Evolutionary conservation across 2,888 invertebrate genomes (phyloP).

Genomic region (Acrobeloides nanus): DNA sequence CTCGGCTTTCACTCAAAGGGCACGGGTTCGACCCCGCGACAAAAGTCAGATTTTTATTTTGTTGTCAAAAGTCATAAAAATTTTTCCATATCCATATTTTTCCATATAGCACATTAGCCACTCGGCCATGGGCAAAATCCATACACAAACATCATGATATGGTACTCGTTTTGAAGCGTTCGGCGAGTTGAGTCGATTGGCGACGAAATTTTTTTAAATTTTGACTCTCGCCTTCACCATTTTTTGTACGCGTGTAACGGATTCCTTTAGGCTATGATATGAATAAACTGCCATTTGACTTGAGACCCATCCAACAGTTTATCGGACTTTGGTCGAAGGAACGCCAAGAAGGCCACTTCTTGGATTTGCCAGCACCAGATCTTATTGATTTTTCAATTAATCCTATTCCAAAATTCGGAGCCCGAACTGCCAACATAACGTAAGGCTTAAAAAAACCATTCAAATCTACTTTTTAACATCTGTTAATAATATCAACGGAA

Average conservation of each 20-base stretch:
- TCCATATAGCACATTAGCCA: no score
- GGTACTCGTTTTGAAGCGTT: no score
- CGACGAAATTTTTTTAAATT: no score
- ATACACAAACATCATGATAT: no score
- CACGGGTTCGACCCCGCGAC: no score
- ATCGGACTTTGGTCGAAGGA: constrained; percentile 45
- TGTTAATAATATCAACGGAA: neutral
- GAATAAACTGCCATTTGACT: constrained; percentile 40
- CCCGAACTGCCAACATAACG: constrained; percentile 51
- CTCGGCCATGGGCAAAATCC: no score
- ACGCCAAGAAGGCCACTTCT: constrained; percentile 18
- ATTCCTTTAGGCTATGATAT: constrained; percentile 27
- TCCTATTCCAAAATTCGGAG: constrained; percentile 53
- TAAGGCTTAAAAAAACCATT: constrained; percentile 15
- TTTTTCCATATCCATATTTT: no score
- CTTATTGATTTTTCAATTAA: constrained; percentile 52
- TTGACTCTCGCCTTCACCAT: no score
- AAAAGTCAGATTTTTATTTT: no score
- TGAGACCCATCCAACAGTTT: constrained; percentile 43
- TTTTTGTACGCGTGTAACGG: neutral
- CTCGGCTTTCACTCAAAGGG: no score
- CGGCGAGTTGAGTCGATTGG: no score
- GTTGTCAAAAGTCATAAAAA: no score
- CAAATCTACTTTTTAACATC: neutral
- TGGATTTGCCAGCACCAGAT: constrained; percentile 45